Percentiles rank a stretch among this genome's conserved stretches.
Conservation (phyloP, 2,113 vertebrate species). For the Thunnus thynnus region DNA sequence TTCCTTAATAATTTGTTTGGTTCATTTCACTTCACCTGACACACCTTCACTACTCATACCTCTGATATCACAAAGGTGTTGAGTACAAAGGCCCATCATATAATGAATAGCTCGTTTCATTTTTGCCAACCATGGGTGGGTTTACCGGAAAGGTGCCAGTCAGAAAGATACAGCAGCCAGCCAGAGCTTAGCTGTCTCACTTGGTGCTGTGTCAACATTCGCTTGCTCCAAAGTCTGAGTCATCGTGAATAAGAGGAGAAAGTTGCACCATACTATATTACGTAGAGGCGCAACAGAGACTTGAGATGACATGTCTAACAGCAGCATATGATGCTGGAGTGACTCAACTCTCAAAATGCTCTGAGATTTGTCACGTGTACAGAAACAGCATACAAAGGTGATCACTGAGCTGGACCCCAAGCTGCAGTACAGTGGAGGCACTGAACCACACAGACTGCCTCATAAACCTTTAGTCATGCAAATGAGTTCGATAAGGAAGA, state of each 20-base stretch:
- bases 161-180: not conserved
- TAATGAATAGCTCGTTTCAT: conserved; percentile 10
- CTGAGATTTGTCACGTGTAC: not conserved
- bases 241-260: conserved; percentile 48
- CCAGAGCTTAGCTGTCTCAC: not conserved
- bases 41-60: not conserved
- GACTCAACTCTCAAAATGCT: conserved; percentile 7
- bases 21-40: conserved; percentile 8
- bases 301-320: not conserved
- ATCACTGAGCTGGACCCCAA: not conserved
- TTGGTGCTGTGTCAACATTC: conserved; percentile 31
- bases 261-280: conserved; percentile 13
- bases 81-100: conserved; percentile 5
- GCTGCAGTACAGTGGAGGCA: not conserved
- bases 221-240: not conserved
- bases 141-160: not conserved
- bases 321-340: not conserved
- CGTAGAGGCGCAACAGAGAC: not conserved
- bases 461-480: not conserved
- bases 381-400: not conserved
- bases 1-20: not conserved
- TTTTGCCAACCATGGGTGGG: not conserved
- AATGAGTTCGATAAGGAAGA: not conserved
- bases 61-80: not conserved
- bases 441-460: not conserved